These are phyloP conservation scores for Steinernema scapterisci DNA, from an alignment of 2,888 invertebrate species.

Conservation along the genomic window DNA sequence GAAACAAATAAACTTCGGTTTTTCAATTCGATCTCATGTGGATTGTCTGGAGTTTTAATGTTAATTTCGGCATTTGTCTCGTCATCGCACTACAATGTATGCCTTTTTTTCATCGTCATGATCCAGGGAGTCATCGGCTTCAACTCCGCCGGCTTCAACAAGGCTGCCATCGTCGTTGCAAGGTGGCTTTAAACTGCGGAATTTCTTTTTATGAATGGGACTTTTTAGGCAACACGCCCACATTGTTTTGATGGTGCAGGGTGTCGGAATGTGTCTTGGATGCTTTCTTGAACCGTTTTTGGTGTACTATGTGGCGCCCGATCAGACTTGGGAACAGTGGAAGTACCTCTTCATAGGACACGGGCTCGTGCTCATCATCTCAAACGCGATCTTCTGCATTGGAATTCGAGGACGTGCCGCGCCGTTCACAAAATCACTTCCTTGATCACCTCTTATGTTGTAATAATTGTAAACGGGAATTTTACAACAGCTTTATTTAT, in stretches of 20 bases:
- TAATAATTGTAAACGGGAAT: background rate
- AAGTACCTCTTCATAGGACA: constrained; percentile 33
- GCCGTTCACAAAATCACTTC: constrained; percentile 32
- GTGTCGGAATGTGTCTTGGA: constrained; percentile 39
- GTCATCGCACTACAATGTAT: constrained; percentile 35
- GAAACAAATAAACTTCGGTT: constrained; percentile 39
- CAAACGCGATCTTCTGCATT: constrained; percentile 34
- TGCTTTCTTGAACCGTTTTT: constrained; percentile 39
- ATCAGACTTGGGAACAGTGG: constrained; percentile 38
- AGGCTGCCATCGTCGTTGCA: constrained; percentile 42
- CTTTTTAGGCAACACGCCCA: constrained; percentile 41
- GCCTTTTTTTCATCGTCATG: constrained; percentile 36
- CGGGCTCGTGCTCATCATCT: constrained; percentile 31
- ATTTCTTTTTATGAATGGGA: background rate
- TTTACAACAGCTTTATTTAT: constrained; percentile 30
- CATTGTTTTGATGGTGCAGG: constrained; percentile 37
- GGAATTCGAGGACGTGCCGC: constrained; percentile 35
- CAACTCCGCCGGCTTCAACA: constrained; percentile 47
- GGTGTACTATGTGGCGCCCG: constrained; percentile 35
- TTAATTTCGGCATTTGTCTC: constrained; percentile 40
- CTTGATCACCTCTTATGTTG: background rate
- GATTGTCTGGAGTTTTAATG: constrained; percentile 41
- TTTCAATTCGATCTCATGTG: constrained; percentile 46
- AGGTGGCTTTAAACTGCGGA: constrained; percentile 35
- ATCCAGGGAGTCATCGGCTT: constrained; percentile 43